Evolutionary conservation across 2,113 vertebrate genomes (phyloP).

Genomic region (Prunella fulvescens): DNA sequence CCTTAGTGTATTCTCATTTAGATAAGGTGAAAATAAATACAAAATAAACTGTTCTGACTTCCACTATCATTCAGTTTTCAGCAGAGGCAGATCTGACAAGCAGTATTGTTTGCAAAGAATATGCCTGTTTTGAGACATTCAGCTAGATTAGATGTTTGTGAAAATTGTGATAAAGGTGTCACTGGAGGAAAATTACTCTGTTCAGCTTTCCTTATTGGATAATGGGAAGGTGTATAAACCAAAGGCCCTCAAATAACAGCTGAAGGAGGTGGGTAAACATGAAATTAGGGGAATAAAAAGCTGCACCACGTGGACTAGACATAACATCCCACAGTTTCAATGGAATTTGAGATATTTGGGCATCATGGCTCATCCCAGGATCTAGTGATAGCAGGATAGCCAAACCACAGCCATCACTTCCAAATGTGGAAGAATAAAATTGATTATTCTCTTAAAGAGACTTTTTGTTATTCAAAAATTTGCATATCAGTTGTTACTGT

Average conservation of each 20-base stretch:
- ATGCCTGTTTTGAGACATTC: background rate
- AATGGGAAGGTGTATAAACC: background rate
- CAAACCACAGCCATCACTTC: background rate
- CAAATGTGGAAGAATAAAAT: background rate
- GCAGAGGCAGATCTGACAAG: conserved; percentile 38
- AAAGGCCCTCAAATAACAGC: background rate
- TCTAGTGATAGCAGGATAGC: background rate
- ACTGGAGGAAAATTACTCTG: background rate
- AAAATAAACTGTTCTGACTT: background rate
- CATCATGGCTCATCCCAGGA: background rate
- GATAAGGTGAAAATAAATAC: background rate
- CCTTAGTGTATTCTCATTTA: background rate
- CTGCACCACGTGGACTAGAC: background rate
- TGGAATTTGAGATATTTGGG: background rate
- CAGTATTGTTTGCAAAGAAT: background rate
- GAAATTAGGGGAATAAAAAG: background rate
- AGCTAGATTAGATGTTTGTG: conserved; percentile 17
- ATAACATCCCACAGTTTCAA: background rate
- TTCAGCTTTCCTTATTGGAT: background rate
- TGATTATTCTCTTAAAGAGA: background rate
- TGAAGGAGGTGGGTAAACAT: background rate
- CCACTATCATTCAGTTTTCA: conserved; percentile 36
- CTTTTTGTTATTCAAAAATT: background rate
- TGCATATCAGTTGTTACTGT: background rate
- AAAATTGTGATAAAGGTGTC: background rate